Evolutionary conservation across 2,113 vertebrate species (phyloP), one percentile per base, ranked within the genome.

Genomic region (Conger conger): DNA sequence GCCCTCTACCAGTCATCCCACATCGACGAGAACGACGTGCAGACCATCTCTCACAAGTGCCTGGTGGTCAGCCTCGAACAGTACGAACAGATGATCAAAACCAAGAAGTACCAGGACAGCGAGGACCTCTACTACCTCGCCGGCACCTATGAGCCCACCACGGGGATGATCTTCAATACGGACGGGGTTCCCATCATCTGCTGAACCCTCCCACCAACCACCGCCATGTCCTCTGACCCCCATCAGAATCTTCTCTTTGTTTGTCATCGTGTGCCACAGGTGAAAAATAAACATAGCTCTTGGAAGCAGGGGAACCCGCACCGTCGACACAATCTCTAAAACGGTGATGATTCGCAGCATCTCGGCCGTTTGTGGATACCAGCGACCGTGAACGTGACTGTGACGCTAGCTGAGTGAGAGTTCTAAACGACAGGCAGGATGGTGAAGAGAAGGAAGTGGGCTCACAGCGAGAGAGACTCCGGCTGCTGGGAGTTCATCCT

Each of bases 121-220:
- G 98, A 99, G 90, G 98, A 99, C 90, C 97, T 99, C 78, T 99
- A 99, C 96, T 99, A 99, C 95, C 96, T 99, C 90, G 98, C 98
- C 1, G 98, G 98, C 90, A 99, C 97, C 83, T 99, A 99, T 0
- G 98, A 99, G 89, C 98, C 98, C 91, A 99, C 98, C 87, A 99
- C 98, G 0, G 98, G 98, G 92, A 99, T 99, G 98, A 99, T 99
- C 92, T 99, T 99, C 94, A 99, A 97, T 93, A 99, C 98, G 0
- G 97, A 99, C 0, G 98, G 98, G 0, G 97, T 99, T 84, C 98
- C 98, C 0, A 96, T 99, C 91, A 96, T 99, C 93, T 99, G 98
- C 94, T 99, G 93, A 96, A 89, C 20, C 27, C 1, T 81, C 84
- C 82, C 36, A 80, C n/a, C 35, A n/a, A 16, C 33, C 37, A 33